These are phyloP conservation scores for Nicator chloris DNA, from an alignment of 2,113 vertebrate species.

Conservation along the genomic window DNA sequence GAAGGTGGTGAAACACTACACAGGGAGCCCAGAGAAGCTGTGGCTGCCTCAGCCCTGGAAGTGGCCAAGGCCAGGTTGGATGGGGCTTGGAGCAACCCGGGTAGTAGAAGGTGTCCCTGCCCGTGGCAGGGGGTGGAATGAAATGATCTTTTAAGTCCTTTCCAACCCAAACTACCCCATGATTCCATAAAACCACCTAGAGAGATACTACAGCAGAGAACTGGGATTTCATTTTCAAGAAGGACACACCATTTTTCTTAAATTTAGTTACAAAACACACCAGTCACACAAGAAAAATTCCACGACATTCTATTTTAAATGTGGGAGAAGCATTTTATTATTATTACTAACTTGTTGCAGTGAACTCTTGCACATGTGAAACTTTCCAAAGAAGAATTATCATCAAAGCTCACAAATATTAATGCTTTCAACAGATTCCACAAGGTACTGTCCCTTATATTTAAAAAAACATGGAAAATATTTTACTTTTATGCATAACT, in stretches of 20 bases:
- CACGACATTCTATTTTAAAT: not conserved
- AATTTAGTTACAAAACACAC: not conserved
- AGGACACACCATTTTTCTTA: not conserved
- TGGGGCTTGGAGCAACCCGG: not conserved
- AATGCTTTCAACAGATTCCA: not conserved
- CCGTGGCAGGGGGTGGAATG: fast-evolving
- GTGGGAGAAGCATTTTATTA: not conserved
- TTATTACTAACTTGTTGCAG: not conserved
- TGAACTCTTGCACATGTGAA: not conserved
- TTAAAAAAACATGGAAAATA: not conserved
- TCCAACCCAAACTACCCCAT: not conserved
- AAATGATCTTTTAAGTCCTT: not conserved
- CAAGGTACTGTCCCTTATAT: not conserved
- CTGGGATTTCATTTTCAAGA: not conserved
- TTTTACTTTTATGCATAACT: not conserved
- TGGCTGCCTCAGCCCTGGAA: not conserved
- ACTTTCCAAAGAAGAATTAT: not conserved
- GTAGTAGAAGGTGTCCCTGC: not conserved
- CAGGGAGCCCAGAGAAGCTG: not conserved
- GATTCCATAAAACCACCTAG: not conserved
- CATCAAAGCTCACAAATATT: not conserved
- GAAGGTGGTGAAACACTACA: not conserved
- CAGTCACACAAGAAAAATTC: not conserved
- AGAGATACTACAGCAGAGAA: not conserved
- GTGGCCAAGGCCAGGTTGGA: fast-evolving